Conservation (phyloP, 2,888 invertebrate genomes). For the Leptodirus hochenwartii region DNA sequence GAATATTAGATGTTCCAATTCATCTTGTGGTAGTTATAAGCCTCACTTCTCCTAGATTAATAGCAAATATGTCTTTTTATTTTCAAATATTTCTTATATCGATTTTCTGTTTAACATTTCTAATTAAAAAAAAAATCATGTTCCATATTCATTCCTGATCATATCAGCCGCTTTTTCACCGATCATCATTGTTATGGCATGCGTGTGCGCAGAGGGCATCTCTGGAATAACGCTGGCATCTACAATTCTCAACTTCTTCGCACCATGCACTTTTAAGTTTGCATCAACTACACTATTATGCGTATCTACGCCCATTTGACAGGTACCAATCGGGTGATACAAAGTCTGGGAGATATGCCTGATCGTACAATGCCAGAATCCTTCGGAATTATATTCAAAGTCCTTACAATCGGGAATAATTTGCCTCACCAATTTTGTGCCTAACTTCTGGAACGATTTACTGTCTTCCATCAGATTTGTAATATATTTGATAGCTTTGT, state of each 20-base stretch:
- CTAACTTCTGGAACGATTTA: slow-evolving; percentile 61
- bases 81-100: too few species aligned
- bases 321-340: slow-evolving; percentile 72
- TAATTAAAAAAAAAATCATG: too few species aligned
- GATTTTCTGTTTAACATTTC: too few species aligned
- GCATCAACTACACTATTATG: slow-evolving; percentile 74
- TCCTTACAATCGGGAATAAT: slow-evolving; percentile 62
- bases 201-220: slow-evolving; percentile 73
- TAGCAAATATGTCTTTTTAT: too few species aligned
- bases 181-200: slow-evolving; percentile 79
- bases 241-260: slow-evolving; percentile 59
- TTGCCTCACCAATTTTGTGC: slow-evolving; percentile 51
- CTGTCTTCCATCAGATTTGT: slow-evolving; percentile 28
- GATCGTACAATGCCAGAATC: slow-evolving; percentile 71
- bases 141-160: slow-evolving; percentile 46
- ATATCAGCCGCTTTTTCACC: slow-evolving; percentile 75
- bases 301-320: slow-evolving; percentile 68
- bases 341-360: slow-evolving; percentile 75
- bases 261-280: slow-evolving; percentile 53
- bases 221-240: slow-evolving; percentile 81
- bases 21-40: too few species aligned
- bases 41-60: too few species aligned
- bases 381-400: slow-evolving; percentile 52
- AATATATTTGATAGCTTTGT: background rate
- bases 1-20: too few species aligned